Conservation (phyloP, 2,113 vertebrate genomes). For the Beaufortia kweichowensis region DNA sequence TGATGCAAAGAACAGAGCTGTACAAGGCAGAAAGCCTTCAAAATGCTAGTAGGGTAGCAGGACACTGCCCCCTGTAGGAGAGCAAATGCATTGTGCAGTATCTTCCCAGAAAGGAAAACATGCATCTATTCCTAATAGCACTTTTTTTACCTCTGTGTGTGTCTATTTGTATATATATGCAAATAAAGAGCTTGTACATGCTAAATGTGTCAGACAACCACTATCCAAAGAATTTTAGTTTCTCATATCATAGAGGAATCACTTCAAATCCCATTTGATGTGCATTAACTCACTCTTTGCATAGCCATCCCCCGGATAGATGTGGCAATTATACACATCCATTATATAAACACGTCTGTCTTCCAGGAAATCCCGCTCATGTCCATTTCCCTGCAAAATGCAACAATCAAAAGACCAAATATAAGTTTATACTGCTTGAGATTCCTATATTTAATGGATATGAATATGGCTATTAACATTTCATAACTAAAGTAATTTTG, state of each 20-base stretch:
- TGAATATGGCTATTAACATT: not conserved
- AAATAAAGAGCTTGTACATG: slow-evolving; percentile 15
- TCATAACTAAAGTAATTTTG: not conserved
- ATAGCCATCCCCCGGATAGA: slow-evolving; percentile 87
- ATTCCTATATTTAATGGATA: not conserved
- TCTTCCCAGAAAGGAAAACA: not conserved
- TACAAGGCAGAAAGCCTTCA: not conserved
- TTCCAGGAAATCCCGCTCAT: slow-evolving; percentile 92
- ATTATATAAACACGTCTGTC: slow-evolving; percentile 92
- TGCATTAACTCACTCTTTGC: slow-evolving; percentile 86
- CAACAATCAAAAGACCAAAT: slow-evolving; percentile 20
- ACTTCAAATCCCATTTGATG: slow-evolving; percentile 35
- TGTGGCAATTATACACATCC: slow-evolving; percentile 93
- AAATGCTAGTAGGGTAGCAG: slow-evolving; percentile 6
- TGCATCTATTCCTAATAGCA: not conserved
- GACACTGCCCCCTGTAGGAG: slow-evolving; percentile 57
- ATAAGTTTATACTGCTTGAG: not conserved
- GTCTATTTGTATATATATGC: slow-evolving; percentile 4
- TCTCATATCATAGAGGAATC: slow-evolving; percentile 11
- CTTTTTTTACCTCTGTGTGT: not conserved
- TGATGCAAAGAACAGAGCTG: not conserved
- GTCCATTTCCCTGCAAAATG: slow-evolving; percentile 87
- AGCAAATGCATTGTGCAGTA: not conserved
- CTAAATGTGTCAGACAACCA: slow-evolving; percentile 8
- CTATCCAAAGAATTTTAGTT: slow-evolving; percentile 8